Conservation (phyloP, 2,113 vertebrate genomes). For the Diglossa brunneiventris region DNA sequence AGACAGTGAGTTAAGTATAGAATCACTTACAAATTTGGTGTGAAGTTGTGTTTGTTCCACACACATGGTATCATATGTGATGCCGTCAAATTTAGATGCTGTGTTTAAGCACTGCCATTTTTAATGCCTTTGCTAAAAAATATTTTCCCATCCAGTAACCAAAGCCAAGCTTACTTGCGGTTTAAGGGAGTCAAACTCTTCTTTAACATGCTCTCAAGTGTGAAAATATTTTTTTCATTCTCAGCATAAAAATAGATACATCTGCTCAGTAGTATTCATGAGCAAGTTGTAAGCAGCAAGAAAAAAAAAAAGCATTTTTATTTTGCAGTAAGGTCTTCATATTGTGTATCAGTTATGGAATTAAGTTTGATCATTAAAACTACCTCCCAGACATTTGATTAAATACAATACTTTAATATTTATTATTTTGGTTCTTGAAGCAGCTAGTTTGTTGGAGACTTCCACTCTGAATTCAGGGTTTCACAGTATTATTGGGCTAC, state of each 20-base stretch:
- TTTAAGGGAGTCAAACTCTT: not conserved
- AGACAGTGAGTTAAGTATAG: not conserved
- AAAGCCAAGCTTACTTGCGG: not conserved
- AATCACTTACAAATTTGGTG: not conserved
- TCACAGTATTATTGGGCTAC: not conserved
- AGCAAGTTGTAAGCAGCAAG: not conserved
- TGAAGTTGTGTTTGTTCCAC: not conserved
- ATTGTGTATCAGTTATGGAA: not conserved
- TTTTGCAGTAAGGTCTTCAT: not conserved
- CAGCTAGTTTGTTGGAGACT: not conserved
- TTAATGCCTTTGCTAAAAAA: not conserved
- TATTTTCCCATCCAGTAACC: not conserved
- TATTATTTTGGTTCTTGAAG: not conserved
- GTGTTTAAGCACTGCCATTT: not conserved
- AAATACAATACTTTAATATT: not conserved
- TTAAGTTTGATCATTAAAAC: not conserved
- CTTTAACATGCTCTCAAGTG: not conserved
- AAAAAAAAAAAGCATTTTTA: not conserved
- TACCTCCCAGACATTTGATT: not conserved
- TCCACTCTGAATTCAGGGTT: not conserved
- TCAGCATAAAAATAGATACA: not conserved
- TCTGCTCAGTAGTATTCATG: not conserved
- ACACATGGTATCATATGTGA: not conserved
- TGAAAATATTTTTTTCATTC: not conserved
- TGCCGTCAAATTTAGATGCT: not conserved